These are phyloP conservation scores for Pelosia muscerda DNA, from an alignment of 2,888 invertebrate species.

Conservation along the genomic window DNA sequence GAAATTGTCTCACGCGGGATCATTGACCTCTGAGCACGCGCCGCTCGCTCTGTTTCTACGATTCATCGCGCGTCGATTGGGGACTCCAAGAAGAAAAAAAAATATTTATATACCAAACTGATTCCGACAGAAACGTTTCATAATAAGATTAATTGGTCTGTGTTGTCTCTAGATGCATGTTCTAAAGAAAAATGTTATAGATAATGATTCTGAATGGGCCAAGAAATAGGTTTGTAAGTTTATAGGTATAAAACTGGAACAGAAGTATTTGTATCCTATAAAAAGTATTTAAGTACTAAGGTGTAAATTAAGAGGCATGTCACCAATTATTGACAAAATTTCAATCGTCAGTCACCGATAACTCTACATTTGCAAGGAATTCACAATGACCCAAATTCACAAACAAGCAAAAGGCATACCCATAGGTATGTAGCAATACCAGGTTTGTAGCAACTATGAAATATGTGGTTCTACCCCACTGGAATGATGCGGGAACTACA, in stretches of 20 bases:
- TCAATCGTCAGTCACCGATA: neutral
- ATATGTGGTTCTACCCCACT: too few relatives aligned
- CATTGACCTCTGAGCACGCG: conserved; percentile 65
- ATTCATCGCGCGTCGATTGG: conserved; percentile 65
- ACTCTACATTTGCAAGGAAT: neutral
- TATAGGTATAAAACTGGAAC: neutral
- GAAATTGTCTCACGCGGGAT: conserved; percentile 58
- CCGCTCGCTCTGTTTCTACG: conserved; percentile 66
- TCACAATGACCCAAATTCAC: neutral
- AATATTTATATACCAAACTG: conserved; percentile 32
- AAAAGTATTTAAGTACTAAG: too few relatives aligned
- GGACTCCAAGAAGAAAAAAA: conserved; percentile 50
- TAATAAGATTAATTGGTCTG: conserved; percentile 27
- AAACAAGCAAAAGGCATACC: too few relatives aligned
- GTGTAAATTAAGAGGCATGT: too few relatives aligned
- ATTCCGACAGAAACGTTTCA: conserved; percentile 36
- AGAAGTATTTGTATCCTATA: neutral
- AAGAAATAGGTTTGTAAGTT: neutral
- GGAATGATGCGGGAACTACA: too few relatives aligned
- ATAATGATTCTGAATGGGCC: neutral
- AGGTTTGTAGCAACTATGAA: too few relatives aligned
- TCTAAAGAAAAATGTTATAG: neutral
- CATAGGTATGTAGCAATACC: too few relatives aligned
- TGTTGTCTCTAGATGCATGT: neutral
- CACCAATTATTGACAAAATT: too few relatives aligned